Percentiles rank a stretch among this genome's conserved stretches.
These are phyloP conservation scores for Dromaius novaehollandiae DNA, from an alignment of 2,113 vertebrate species.

Conservation along the genomic window DNA sequence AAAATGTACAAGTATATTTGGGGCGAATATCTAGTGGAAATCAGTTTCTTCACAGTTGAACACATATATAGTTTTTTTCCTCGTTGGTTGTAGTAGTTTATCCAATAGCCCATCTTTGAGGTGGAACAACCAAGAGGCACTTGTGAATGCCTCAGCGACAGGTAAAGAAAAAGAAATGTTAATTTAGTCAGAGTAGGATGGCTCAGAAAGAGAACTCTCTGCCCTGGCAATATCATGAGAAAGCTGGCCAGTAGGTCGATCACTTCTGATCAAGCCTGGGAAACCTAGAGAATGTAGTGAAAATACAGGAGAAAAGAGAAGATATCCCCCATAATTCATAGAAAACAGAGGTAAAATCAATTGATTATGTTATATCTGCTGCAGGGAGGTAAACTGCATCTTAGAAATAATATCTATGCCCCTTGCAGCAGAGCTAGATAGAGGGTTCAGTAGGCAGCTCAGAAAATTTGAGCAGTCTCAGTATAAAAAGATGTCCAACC, in stretches of 20 bases:
- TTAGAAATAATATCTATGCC: not conserved
- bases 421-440: not conserved
- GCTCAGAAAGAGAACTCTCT: not conserved
- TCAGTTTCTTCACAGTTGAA: not conserved
- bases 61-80: fast-evolving
- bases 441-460: not conserved
- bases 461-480: not conserved
- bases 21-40: not conserved
- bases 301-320: not conserved
- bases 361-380: not conserved
- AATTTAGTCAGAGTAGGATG: not conserved
- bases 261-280: not conserved
- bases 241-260: not conserved
- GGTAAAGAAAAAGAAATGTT: not conserved
- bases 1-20: not conserved
- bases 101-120: not conserved
- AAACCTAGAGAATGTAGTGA: not conserved
- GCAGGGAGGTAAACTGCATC: not conserved
- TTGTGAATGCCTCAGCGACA: not conserved
- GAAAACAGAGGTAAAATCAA: not conserved
- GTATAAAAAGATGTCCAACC: not conserved
- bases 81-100: not conserved
- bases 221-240: not conserved
- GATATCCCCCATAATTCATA: not conserved
- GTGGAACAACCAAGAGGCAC: not conserved